Percentiles rank a stretch among this genome's conserved stretches.
These are phyloP conservation scores for Rhamphomyia laevipes DNA, from an alignment of 2,888 invertebrate genomes.

Conservation along the genomic window DNA sequence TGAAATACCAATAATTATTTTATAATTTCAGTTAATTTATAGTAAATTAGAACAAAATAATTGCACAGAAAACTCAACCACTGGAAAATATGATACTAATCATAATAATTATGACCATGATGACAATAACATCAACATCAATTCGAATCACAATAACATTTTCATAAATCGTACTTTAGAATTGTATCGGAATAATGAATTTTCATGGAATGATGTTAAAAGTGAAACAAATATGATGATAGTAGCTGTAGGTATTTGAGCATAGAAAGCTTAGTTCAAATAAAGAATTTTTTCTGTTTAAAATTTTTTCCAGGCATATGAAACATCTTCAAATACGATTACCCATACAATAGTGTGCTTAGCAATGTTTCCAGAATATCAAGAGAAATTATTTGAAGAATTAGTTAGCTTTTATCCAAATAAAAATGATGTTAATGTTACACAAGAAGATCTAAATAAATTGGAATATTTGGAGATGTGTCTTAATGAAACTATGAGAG, in stretches of 20 bases:
- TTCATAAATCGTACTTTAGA: not conserved
- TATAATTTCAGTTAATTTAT: not conserved
- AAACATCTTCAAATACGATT: not conserved
- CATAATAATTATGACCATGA: not conserved
- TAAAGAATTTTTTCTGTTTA: too few species aligned
- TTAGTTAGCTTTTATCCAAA: constrained; percentile 22
- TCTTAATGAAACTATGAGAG: not conserved
- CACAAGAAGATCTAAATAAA: not conserved
- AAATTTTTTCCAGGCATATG: not conserved
- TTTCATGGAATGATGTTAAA: not conserved
- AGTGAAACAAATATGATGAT: not conserved
- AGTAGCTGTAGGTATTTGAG: not conserved
- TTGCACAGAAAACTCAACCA: not conserved
- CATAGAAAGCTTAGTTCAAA: too few species aligned
- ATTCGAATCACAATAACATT: not conserved
- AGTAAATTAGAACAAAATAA: not conserved
- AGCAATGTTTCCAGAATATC: constrained; percentile 26
- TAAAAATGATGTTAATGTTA: constrained; percentile 8
- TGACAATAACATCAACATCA: too few species aligned
- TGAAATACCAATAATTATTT: too few species aligned
- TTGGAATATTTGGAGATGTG: not conserved
- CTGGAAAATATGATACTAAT: not conserved
- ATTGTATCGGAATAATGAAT: not conserved
- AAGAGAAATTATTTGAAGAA: constrained; percentile 28
- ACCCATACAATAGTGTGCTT: constrained; percentile 23